Evolutionary conservation across 35 echinoderm and acorn worm genomes (phyloP), one percentile per base, ranked within the genome.

Genomic region (Ophiothrix spiculata): DNA sequence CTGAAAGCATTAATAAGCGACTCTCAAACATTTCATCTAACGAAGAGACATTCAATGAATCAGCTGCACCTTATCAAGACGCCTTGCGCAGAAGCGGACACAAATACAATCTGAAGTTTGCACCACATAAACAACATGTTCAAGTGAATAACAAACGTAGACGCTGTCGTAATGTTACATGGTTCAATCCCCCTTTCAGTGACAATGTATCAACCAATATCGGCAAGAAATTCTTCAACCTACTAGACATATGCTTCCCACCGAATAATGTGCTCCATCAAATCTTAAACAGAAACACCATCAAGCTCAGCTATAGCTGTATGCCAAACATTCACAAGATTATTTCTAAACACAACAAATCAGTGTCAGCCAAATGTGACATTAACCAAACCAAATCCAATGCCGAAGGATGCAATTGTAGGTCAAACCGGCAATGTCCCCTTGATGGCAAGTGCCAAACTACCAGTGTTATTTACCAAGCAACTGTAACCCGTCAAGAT

Each of bases 151-250:
- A 54, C 37, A 79, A 14, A 36, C 3, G 25, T 25, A 12, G 1
- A 69, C 13, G 23, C 1, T 34, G 41, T 39, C n/a, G 89, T 37
- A 79, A 80, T 6, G 69, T 91, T 21, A 86, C 32, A 12, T 91
- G 89, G 89, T 91, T 80, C 40, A 91, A 91, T 56, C 89, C 89
- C 12, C 83, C 83, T 14, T 91, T 33, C 36, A 80, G 33, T 31
- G 79, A 75, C 12, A 69, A 81, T 31, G 76, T 91, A 0, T 0
- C 31, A 13, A 91, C 83, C 23, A 91, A 91, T 60, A 75, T 91
- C 54, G 89, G 83, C 3, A 40, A 46, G 25, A 74, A 56, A 40
- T 91, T 91, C 32, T 77, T 91, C 6, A 36, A 41, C 13, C 63
- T 90, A 15, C 16, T 90, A 3, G 73, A 90, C 28, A 76, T 31